Percentiles rank a stretch among this genome's conserved stretches.
Evolutionary conservation across 1,140 invertebrate species (phyloP).

Genomic region (Agraylea sexmaculata): DNA sequence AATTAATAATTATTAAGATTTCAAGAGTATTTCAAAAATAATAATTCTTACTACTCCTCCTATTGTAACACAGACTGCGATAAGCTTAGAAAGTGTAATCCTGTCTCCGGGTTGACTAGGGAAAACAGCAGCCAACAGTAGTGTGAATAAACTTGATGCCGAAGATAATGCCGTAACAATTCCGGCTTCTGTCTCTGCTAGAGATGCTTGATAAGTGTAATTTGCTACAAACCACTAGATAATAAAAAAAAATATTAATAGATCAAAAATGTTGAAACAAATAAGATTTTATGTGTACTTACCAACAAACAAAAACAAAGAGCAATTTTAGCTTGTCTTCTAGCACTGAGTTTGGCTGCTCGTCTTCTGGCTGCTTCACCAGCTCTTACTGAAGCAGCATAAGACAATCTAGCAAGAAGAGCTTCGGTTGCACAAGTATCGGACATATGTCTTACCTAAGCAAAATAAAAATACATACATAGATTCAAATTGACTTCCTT

Average conservation of each 20-base stretch:
- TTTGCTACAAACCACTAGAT: slow-evolving; percentile 74
- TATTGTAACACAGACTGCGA: slow-evolving; percentile 67
- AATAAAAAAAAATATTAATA: slow-evolving; percentile 17
- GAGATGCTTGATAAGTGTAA: slow-evolving; percentile 68
- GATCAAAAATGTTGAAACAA: background rate
- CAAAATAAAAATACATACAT: slow-evolving; percentile 1
- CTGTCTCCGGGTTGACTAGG: slow-evolving; percentile 64
- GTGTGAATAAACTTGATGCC: slow-evolving; percentile 71
- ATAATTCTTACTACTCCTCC: slow-evolving; percentile 56
- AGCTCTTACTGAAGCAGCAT: slow-evolving; percentile 64
- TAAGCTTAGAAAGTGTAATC: slow-evolving; percentile 70
- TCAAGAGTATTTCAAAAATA: slow-evolving; percentile 9
- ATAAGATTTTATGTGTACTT: slow-evolving; percentile 26
- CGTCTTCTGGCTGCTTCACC: slow-evolving; percentile 51
- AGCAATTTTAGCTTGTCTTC: slow-evolving; percentile 60
- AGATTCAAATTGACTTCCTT: too few species aligned
- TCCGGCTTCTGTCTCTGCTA: slow-evolving; percentile 60
- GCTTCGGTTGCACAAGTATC: slow-evolving; percentile 75
- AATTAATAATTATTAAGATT: slow-evolving; percentile 8
- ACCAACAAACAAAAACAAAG: slow-evolving; percentile 70
- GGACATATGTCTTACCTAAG: slow-evolving; percentile 58
- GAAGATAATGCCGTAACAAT: slow-evolving; percentile 73
- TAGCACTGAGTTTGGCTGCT: slow-evolving; percentile 56
- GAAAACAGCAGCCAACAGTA: slow-evolving; percentile 68
- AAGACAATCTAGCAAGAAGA: slow-evolving; percentile 70